Evolutionary conservation across 2,888 invertebrate species (phyloP).

Genomic region (Phanerotoma sp.): DNA sequence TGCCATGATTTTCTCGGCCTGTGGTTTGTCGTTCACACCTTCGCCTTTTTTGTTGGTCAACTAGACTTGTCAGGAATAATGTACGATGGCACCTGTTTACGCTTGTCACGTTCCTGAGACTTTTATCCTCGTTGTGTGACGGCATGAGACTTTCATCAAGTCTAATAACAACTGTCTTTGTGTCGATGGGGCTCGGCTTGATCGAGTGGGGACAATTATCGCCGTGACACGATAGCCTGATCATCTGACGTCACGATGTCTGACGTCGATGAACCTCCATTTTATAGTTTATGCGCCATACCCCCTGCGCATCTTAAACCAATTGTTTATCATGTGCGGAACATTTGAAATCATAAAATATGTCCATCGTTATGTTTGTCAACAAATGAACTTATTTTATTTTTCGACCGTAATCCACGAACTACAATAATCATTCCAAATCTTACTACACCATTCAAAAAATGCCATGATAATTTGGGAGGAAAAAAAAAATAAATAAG

Average conservation of each 20-base stretch:
- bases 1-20: constrained; percentile 40
- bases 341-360: no score
- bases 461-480: no score
- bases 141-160: constrained; percentile 12
- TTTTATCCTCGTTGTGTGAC: not conserved
- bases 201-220: constrained; percentile 9
- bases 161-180: constrained; percentile 4
- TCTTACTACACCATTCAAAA: no score
- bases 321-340: no score
- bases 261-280: not conserved
- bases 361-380: no score
- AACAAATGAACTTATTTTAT: no score
- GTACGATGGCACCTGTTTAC: constrained; percentile 4
- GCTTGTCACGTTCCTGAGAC: not conserved
- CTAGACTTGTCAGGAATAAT: not conserved
- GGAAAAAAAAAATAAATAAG: no score
- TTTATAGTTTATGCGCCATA: not conserved
- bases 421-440: no score
- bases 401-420: no score
- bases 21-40: no score
- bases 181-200: not conserved
- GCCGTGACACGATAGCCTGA: not conserved
- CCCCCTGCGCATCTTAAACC: not conserved
- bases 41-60: not conserved
- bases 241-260: not conserved